Percentiles rank a stretch among this genome's conserved stretches.
phyloP scores from a whole-genome alignment of 2,113 vertebrate species.

The Campylorhamphus procurvoides region DNA sequence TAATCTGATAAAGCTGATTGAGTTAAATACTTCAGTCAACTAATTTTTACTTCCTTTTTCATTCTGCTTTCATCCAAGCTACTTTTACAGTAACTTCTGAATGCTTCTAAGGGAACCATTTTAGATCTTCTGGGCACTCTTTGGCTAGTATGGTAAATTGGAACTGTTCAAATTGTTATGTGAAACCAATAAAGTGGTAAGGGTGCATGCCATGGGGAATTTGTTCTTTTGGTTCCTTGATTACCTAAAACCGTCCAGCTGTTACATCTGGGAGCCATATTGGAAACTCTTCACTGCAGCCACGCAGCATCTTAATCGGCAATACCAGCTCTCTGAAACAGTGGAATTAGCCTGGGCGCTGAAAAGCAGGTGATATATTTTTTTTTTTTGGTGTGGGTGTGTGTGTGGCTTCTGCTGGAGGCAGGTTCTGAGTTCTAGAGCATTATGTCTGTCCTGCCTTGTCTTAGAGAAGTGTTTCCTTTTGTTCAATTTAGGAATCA shows the following conservation, averaged over 20 bases:
- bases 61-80: conserved; percentile 17
- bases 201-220: conserved; percentile 48
- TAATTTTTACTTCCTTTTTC: neutral
- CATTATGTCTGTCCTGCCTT: conserved; percentile 27
- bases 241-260: conserved; percentile 47
- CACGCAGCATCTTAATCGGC: conserved; percentile 36
- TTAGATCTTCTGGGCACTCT: neutral
- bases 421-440: conserved; percentile 58
- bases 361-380: conserved; percentile 63
- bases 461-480: conserved; percentile 64
- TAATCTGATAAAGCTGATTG: neutral
- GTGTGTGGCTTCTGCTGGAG: conserved; percentile 52
- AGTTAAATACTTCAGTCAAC: neutral
- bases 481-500: conserved; percentile 73
- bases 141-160: neutral
- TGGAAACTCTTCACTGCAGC: conserved; percentile 61
- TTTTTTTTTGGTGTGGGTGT: neutral
- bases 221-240: conserved; percentile 52
- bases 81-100: conserved; percentile 14
- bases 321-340: conserved; percentile 60
- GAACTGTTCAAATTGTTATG: neutral
- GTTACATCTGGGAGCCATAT: conserved; percentile 38
- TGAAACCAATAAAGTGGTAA: neutral
- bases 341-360: conserved; percentile 64
- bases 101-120: neutral